Evolutionary conservation across 2,113 vertebrate species (phyloP).

Genomic region (Loxodonta africana): DNA sequence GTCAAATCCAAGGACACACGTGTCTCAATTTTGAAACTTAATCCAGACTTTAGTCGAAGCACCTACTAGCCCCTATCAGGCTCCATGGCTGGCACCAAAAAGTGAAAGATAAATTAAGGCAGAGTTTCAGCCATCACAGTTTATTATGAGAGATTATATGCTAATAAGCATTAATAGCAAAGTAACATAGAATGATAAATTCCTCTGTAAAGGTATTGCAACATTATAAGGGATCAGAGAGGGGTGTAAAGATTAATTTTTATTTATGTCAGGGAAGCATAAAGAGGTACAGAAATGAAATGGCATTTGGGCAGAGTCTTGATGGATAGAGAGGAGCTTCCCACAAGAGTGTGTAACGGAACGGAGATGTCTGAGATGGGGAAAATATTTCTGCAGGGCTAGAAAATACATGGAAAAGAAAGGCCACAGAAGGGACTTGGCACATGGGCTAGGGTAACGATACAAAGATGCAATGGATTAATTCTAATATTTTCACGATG

Average conservation of each 20-base stretch:
- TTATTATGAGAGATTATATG: not conserved
- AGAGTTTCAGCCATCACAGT: not conserved
- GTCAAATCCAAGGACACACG: not conserved
- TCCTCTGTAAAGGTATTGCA: not conserved
- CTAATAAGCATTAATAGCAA: not conserved
- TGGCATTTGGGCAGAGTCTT: not conserved
- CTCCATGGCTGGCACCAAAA: not conserved
- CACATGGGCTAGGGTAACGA: not conserved
- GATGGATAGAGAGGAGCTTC: not conserved
- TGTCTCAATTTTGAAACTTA: not conserved
- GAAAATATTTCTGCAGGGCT: not conserved
- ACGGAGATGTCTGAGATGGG: not conserved
- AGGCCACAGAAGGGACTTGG: not conserved
- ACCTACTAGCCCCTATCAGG: not conserved
- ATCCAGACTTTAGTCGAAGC: not conserved
- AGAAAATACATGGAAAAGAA: not conserved
- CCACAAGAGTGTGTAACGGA: not conserved
- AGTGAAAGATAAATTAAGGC: not conserved
- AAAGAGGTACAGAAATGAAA: not conserved
- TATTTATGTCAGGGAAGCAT: not conserved
- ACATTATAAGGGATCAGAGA: not conserved
- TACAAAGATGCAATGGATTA: not conserved
- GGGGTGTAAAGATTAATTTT: not conserved
- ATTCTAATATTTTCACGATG: not conserved
- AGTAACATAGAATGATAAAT: not conserved